Evolutionary conservation across 2,797 vertebrate genomes (phyloP), one percentile per base, ranked within the genome.

Genomic region (Mergus octosetaceus): DNA sequence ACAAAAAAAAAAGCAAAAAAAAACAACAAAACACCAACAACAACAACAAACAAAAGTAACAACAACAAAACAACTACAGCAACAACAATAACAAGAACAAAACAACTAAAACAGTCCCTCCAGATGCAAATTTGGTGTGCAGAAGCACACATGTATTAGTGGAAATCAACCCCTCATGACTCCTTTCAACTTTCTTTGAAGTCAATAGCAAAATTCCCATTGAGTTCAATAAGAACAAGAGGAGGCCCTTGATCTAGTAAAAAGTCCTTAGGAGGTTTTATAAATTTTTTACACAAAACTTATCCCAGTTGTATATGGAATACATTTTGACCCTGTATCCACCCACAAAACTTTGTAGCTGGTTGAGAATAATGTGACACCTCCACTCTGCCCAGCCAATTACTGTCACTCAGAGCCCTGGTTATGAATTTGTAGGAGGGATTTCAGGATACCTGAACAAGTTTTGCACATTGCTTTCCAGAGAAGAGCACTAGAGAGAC

Each of bases 121-220:
- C 90, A 96, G 90, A 95, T 78, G 88, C 93, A 96, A 94, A 93
- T 89, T 96, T 92, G 78, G 74, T 95, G 91, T 60, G 86, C 84
- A 95, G 86, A 72, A 94, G 84, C 88, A 77, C 94, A 96, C 64
- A 83, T 85, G 93, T 77, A 95, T 43, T 68, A 83, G 69, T 87
- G 72, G 75, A 97, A 96, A 96, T 93, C 90, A 96, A 65, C 74
- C 89, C 95, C 90, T 95, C 86, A 56, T 83, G 90, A 66, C 58
- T 94, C 73, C 45, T 95, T 96, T 97, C 78, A 90, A 90, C 88
- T 95, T 89, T 43, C 88, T 97, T 97, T 97, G 96, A 97, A 96
- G 94, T 97, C 65, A 87, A 86, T 75, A 96, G 94, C 90, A 83
- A 92, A 96, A 96, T 93, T 95, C 92, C 82, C 94, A 92, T 96